Evolutionary conservation across 2,888 invertebrate genomes (phyloP).

Genomic region (Fragum whitleyi): DNA sequence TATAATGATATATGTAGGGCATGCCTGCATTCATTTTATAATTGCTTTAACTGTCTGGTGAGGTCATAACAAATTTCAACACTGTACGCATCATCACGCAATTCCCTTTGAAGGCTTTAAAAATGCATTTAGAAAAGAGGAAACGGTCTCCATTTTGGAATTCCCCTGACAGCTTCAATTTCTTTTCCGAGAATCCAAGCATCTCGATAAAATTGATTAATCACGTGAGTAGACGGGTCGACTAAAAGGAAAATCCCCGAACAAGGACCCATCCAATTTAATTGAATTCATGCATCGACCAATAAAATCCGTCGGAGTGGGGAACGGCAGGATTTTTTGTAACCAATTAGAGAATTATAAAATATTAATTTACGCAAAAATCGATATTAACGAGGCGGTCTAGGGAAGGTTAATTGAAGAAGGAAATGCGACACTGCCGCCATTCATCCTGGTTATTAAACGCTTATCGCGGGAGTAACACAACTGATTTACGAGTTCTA

Average conservation of each 20-base stretch:
- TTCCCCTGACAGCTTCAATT: constrained; percentile 60
- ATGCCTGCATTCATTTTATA: too few species aligned
- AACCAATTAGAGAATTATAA: constrained; percentile 67
- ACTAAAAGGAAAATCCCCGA: constrained; percentile 48
- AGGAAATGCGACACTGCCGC: constrained; percentile 25
- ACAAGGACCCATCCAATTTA: constrained; percentile 51
- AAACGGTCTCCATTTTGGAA: constrained; percentile 41
- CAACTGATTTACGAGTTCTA: constrained; percentile 2
- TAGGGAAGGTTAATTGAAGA: constrained; percentile 26
- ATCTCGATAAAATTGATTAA: constrained; percentile 56
- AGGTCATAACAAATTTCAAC: too few species aligned
- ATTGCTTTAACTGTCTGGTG: too few species aligned
- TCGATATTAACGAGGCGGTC: constrained; percentile 42
- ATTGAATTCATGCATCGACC: constrained; percentile 57
- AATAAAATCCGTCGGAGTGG: constrained; percentile 41
- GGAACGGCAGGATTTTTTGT: constrained; percentile 44
- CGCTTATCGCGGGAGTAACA: constrained; percentile 4
- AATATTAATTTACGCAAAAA: constrained; percentile 61
- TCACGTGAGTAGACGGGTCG: constrained; percentile 63
- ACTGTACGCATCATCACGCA: too few species aligned
- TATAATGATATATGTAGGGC: too few species aligned
- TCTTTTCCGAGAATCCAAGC: constrained; percentile 58
- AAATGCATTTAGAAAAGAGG: too few species aligned
- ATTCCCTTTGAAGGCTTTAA: too few species aligned
- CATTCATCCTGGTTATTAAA: constrained; percentile 17